Base-by-base conservation (phyloP, 2,797 vertebrate species). In the Oreonectes daqikongensis region DNA sequence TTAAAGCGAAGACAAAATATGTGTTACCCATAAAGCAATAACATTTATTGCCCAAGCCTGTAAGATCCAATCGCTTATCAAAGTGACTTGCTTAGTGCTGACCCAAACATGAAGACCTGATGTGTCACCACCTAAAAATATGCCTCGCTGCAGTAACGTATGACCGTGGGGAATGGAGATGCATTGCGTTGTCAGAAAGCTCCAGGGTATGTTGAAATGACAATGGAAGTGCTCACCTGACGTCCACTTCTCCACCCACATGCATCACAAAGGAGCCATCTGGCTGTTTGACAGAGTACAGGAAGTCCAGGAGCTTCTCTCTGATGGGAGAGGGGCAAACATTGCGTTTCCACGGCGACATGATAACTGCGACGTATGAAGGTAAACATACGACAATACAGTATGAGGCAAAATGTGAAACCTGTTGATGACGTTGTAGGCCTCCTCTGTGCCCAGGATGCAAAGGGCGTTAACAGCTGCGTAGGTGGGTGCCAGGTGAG, bases 201-300 rank as follows among this genome's bases (percentile, higher is more conserved):
- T 0, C 2, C 53, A 70, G 35, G 20, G 35, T 48, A 48, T 50
- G 40, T 60, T 40, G 63, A 75, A 69, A 78, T 80, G 78, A 55
- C 35, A 66, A 76, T 72, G 78, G 82, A 61, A 26, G n/a, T 42
- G 78, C 94, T 90, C 86, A 99, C 97, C 97, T 97, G 89, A 99
- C 95, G 0, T 99, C 97, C 88, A 98, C 96, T 87, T 99, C 97
- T 14, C 97, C 97, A 8, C 97, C 96, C 1, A 94, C 65, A 0
- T 99, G 97, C 97, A 99, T 99, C 89, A 96, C 92, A 75, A 99
- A 99, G 76, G 97, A 98, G 82, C 97, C 97, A 8, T 98, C 93
- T 0, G 94, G 92, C 86, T 98, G 96, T 88, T 96, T 99, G 88
- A 99, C 89, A 0, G 94, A 95, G 88, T 91, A 89, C 28, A 99